Evolutionary conservation across 23 tunicate genomes (phyloP), one percentile per base, ranked within the genome.

Genomic region (Halocynthia aurantium): DNA sequence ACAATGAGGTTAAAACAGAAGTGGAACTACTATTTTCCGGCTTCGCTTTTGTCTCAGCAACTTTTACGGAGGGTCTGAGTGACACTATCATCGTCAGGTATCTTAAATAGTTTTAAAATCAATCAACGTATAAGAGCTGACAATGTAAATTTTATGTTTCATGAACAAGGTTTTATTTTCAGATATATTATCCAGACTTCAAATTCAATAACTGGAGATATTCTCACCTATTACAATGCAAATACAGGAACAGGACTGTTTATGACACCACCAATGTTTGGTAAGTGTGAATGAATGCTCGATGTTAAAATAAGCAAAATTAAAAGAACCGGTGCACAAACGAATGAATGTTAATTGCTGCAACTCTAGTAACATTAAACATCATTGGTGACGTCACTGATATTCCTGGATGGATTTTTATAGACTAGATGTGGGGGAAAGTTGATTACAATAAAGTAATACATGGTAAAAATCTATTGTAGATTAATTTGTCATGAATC

Each of bases 171-270:
- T 13, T 58, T n/a, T 58, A 58, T 13, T 65, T 65, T 11, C 78
- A 74, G 78, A 54, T 74, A 74, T 56, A 64, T 74, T 8, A 53
- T 74, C 40, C 40, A 74, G 56, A 74, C 78, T 10, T 44, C 21
- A 19, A 53, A 21, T 22, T 64, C 78, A 54, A 7, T 74, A 54
- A 10, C 62, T 50, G 20, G 31, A 10, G 49, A 40, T 20, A 65
- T 65, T 10, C 19, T 65, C 49, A 20, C 70, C 10, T 74, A 74
- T 56, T 74, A 74, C 63, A 8, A n/a, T 11, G 5, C 78, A 4
- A 74, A 53, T 54, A 65, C 57, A 4, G 62, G 78, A 8, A 12
- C n/a, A 53, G 21, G 21, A 13, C 31, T 74, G 10, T 74, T 74
- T 54, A 13, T n/a, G 1, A 52, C 78, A 7, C 9, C 13, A 56